Conservation (phyloP, 2,113 vertebrate genomes). For the Microcebus lehilahytsara region DNA sequence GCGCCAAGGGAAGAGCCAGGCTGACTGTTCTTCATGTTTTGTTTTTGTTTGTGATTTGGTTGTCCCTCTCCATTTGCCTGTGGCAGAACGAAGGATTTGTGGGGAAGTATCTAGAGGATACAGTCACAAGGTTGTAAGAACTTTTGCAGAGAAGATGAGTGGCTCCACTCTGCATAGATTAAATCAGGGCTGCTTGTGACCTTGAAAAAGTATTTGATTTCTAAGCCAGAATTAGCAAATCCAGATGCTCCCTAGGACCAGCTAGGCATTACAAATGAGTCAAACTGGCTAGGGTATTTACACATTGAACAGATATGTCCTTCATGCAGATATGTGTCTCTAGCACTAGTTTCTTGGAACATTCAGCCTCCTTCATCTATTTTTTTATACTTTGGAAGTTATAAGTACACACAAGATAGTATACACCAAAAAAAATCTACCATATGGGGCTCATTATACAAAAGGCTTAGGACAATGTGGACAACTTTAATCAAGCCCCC, state of each 20-base stretch:
- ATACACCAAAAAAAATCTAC: not conserved
- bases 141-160: not conserved
- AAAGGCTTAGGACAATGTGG: not conserved
- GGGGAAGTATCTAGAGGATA: not conserved
- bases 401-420: not conserved
- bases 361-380: not conserved
- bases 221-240: not conserved
- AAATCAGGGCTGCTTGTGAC: not conserved
- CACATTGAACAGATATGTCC: not conserved
- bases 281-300: not conserved
- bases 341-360: not conserved
- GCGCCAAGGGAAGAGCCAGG: not conserved
- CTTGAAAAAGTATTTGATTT: not conserved
- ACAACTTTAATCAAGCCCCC: not conserved
- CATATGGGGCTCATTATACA: not conserved
- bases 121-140: not conserved
- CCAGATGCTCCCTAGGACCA: not conserved
- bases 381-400: not conserved
- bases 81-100: not conserved
- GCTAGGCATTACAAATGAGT: not conserved
- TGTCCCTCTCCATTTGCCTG: not conserved
- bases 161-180: not conserved
- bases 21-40: not conserved
- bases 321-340: not conserved
- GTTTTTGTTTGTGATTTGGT: not conserved